A percentile compares a stretch with the other conserved stretches of the same genome.
Conservation (phyloP, 2,888 invertebrate genomes). For the Leistus spinibarbis region DNA sequence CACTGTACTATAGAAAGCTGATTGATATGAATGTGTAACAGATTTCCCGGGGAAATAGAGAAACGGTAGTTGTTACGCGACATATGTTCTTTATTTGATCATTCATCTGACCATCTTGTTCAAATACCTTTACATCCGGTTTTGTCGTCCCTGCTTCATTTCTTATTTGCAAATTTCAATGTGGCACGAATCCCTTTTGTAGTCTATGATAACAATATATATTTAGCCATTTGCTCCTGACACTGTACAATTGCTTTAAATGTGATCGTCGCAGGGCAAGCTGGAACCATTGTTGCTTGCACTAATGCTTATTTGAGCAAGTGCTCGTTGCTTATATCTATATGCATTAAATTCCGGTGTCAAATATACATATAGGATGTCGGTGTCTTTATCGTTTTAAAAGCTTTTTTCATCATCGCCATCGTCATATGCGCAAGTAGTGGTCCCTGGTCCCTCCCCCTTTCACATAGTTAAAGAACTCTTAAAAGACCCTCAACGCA, state of each 20-base stretch:
- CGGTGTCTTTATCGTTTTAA: slow-evolving; percentile 19
- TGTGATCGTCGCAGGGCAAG: too few relatives aligned
- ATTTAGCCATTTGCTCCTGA: too few relatives aligned
- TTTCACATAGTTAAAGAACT: background rate
- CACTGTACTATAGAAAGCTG: background rate
- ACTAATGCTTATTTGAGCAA: background rate
- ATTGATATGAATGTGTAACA: background rate
- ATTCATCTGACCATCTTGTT: background rate
- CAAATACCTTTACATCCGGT: background rate
- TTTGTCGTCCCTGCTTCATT: background rate
- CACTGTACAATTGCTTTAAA: too few relatives aligned
- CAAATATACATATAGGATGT: background rate
- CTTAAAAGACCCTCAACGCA: background rate
- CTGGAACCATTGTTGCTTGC: too few relatives aligned
- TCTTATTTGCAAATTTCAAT: too few relatives aligned
- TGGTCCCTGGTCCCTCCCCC: background rate
- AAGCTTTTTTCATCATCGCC: slow-evolving; percentile 36
- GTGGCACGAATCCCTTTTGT: too few relatives aligned
- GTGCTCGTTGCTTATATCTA: background rate
- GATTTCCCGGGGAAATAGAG: background rate
- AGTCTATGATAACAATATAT: too few relatives aligned
- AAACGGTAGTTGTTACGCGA: background rate
- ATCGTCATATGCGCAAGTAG: background rate
- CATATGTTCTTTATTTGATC: background rate
- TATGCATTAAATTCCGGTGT: background rate